Base-by-base conservation (phyloP, 2,113 vertebrate species). In the Chaetura pelagica region DNA sequence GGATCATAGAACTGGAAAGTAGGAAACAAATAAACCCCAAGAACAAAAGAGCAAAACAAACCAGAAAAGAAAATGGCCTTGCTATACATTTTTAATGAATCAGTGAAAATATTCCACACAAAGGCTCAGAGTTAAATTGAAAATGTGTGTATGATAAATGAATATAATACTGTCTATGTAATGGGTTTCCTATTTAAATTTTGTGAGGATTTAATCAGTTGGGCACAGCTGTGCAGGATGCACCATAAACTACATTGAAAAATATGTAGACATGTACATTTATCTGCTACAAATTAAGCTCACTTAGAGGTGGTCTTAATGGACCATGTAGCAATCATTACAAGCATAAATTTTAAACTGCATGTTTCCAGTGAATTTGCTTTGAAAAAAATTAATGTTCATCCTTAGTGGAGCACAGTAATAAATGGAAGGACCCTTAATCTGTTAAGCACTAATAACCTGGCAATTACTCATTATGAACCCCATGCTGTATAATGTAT, bases 171-270 rank as follows among this genome's bases (percentile, higher is more conserved):
- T 98, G 98, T 96, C 98, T 97, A 96, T 89, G 97, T 98, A 98
- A 98, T 98, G 98, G 98, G 95, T 98, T 98, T 98, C 98, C 98
- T 98, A 98, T 98, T 98, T 98, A 98, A 98, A 98, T 98, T 98
- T 98, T 98, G 98, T 96, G 97, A 97, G 98, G 97, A 98, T 98
- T 98, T 98, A 98, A 98, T 98, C 98, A 98, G 98, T 97, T 98
- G 97, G 98, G 98, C 97, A 96, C 98, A 98, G 98, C 98, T 98
- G 98, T 97, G 98, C 98, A 97, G 97, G 98, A 98, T 97, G 97
- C 97, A 94, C 97, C 96, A 98, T 98, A 98, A 98, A 98, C 97
- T 97, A 98, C 62, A 46, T 96, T 98, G 98, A 98, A 98, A 98
- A 98, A 98, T 98, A 98, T 97, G 98, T 97, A 97, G 97, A 98